A percentile compares a stretch with the other conserved stretches of the same genome.
Evolutionary conservation across 2,888 invertebrate genomes (phyloP).

Genomic region (Meghimatium bilineatum): DNA sequence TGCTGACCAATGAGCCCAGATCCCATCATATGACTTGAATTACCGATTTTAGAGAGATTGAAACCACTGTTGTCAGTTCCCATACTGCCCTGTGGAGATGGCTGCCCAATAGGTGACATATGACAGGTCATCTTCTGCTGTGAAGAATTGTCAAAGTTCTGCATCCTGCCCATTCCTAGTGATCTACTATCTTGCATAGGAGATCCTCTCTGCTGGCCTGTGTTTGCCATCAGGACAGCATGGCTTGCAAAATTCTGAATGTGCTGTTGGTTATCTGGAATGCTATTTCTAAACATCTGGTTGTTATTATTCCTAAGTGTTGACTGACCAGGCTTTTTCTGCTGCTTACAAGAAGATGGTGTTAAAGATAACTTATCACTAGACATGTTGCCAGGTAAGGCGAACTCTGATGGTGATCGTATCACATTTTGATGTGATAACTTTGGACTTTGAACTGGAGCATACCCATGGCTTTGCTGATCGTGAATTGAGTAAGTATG

Average conservation of each 20-base stretch:
- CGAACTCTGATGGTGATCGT: conserved; percentile 34
- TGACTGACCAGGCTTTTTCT: conserved; percentile 27
- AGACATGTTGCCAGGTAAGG: conserved; percentile 11
- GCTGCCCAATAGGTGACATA: conserved; percentile 35
- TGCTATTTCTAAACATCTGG: conserved; percentile 40
- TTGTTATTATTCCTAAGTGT: conserved; percentile 12
- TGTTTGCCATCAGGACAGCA: conserved; percentile 33
- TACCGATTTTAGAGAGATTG: conserved; percentile 7
- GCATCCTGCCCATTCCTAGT: conserved; percentile 17
- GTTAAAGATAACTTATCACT: conserved; percentile 31
- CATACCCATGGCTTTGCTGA: conserved; percentile 39
- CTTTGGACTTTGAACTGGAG: conserved; percentile 39
- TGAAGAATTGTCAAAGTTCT: conserved; percentile 24
- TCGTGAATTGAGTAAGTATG: conserved; percentile 41
- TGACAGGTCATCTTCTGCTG: conserved; percentile 43
- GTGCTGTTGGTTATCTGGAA: conserved; percentile 44
- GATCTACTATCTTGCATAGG: conserved; percentile 48
- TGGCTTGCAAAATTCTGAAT: conserved; percentile 35
- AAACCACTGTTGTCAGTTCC: conserved; percentile 22
- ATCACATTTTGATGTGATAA: conserved; percentile 30
- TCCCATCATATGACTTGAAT: conserved; percentile 33
- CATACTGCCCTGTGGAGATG: conserved; percentile 36
- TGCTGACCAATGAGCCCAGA: conserved; percentile 37
- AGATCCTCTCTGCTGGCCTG: conserved; percentile 47
- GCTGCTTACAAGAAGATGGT: conserved; percentile 26